Evolutionary conservation across 2,888 invertebrate genomes (phyloP).

Genomic region (Lasioglossum calceatum): DNA sequence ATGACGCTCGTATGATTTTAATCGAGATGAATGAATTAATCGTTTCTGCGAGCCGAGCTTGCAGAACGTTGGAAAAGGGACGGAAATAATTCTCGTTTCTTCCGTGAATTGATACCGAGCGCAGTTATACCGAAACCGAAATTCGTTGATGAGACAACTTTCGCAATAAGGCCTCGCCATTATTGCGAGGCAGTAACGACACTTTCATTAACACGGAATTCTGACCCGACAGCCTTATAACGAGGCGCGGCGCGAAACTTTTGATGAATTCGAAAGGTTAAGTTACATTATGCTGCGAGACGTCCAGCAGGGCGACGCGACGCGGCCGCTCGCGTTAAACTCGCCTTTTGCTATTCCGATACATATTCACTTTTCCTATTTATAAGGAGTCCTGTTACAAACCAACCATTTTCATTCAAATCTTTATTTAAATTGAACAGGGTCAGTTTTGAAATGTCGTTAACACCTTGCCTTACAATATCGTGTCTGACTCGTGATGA

Average conservation of each 20-base stretch:
- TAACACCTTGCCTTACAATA: not conserved
- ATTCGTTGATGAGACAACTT: slow-evolving; percentile 61
- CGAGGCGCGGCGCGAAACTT: slow-evolving; percentile 49
- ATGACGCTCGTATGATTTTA: not conserved
- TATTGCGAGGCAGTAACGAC: slow-evolving; percentile 20
- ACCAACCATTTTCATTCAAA: not conserved
- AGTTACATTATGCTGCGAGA: not conserved
- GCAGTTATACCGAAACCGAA: slow-evolving; percentile 18
- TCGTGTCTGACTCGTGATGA: no score
- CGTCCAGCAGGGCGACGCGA: not conserved
- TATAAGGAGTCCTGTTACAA: not conserved
- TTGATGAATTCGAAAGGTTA: slow-evolving; percentile 29
- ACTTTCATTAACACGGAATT: slow-evolving; percentile 40
- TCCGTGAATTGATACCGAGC: not conserved
- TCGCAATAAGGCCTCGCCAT: slow-evolving; percentile 51
- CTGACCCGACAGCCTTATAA: slow-evolving; percentile 39
- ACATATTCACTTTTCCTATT: not conserved
- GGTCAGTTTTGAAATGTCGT: not conserved
- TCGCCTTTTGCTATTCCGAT: not conserved
- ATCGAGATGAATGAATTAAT: not conserved
- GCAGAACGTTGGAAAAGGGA: not conserved
- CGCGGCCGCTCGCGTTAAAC: not conserved
- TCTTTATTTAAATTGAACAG: not conserved
- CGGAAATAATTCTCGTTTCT: not conserved
- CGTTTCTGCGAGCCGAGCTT: no score